phyloP scores from a whole-genome alignment of 1,140 invertebrate species.

The Ephestia elutella region DNA sequence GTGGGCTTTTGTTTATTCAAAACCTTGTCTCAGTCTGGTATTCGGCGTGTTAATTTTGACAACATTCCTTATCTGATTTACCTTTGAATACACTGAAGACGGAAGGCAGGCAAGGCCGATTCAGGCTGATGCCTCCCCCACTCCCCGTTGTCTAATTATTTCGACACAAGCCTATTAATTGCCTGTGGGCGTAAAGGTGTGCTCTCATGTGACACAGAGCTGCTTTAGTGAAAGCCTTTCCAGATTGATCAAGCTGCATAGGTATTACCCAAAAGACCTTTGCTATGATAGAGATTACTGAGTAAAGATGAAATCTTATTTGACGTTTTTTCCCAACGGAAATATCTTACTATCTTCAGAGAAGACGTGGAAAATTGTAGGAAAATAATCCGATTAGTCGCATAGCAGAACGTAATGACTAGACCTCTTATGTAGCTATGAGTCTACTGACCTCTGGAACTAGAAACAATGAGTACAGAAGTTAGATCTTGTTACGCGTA shows the following conservation, averaged over 20 bases:
- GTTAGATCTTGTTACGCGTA: too few relatives aligned
- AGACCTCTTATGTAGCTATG: too few relatives aligned
- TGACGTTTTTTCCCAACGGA: too few relatives aligned
- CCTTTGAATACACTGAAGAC: slow-evolving; percentile 8
- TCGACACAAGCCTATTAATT: slow-evolving; percentile 40
- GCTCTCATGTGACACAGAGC: neutral
- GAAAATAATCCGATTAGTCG: too few relatives aligned
- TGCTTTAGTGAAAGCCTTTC: neutral
- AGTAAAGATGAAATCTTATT: too few relatives aligned
- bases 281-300: too few relatives aligned
- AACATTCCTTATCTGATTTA: slow-evolving; percentile 1
- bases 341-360: too few relatives aligned
- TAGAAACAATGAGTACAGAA: too few relatives aligned
- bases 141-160: slow-evolving; percentile 28
- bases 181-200: slow-evolving; percentile 14
- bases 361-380: too few relatives aligned
- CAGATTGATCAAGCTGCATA: neutral
- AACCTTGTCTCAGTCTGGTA: neutral
- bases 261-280: too few relatives aligned
- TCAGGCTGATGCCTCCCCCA: neutral
- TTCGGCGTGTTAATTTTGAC: slow-evolving; percentile 3
- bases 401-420: too few relatives aligned
- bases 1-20: neutral
- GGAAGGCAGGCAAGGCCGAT: slow-evolving; percentile 7
- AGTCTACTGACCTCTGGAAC: too few relatives aligned